Evolutionary conservation across 2,113 vertebrate genomes (phyloP), one percentile per base, ranked within the genome.

Genomic region (Notarius quadriscutis): DNA sequence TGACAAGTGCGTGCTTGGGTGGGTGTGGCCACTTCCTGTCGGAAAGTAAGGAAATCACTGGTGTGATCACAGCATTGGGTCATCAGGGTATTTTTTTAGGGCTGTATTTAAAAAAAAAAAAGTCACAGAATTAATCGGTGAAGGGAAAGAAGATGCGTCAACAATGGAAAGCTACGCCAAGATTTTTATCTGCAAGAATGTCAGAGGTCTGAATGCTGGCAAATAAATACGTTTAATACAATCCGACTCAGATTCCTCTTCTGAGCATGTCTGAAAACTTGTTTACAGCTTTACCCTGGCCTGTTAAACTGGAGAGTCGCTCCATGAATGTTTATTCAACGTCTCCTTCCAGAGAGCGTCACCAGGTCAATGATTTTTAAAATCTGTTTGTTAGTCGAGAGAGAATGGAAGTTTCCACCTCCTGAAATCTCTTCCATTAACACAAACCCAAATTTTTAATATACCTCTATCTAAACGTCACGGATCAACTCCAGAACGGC

Each of bases 11-110:
- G 63, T 74, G 34, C 30, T 17, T 55, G 17, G 48, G 65, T 11
- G 27, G 48, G 10, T 48, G 27, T 65, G 58, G 72, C n/a, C 51
- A 62, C 71, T 77, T 85, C 84, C 84, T 65, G 57, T 57, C 77
- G 27, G 51, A 30, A 7, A 55, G 25, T 55, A 25, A 79, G 34
- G 53, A 57, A 79, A 18, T 78, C 75, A 78, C 1, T 12, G 74
- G 74, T n/a, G 74, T 78, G 74, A 78, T 51, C 41, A 50, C 8
- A 14, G 22, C 3, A 5, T 5, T n/a, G 34, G 10, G 17, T 75
- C 34, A 75, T 22, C 41, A 48, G 20, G 20, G 41, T 22, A 3
- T 22, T 74, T 71, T 71, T 75, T 74, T 22, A 74, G 34, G 22
- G 11, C 7, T n/a, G 0, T 48, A 18, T 5, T 71, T 41, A 41